Conservation (phyloP, 37 sponge, comb jelly and placozoan genomes). For the Geodia barretti region DNA sequence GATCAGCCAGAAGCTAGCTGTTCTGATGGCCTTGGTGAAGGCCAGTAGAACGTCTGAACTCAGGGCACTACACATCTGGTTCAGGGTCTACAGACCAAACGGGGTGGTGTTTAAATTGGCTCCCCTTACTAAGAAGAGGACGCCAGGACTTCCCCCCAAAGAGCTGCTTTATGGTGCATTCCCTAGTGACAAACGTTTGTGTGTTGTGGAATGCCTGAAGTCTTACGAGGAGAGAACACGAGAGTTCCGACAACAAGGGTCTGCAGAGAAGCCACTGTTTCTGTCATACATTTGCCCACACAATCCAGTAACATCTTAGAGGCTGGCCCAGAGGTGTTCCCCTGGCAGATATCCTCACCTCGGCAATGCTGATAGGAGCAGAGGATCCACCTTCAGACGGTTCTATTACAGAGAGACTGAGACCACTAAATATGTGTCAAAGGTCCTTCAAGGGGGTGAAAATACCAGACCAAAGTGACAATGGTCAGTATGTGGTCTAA, state of each 20-base stretch:
- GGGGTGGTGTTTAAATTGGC: constrained; percentile 48
- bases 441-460: not conserved
- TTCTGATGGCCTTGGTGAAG: constrained; percentile 34
- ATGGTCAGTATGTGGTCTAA: not conserved
- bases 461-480: not conserved
- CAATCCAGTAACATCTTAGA: constrained; percentile 21
- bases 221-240: constrained; percentile 22
- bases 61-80: constrained; percentile 17
- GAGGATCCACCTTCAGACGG: constrained; percentile 21
- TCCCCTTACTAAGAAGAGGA: constrained; percentile 29
- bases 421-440: not conserved
- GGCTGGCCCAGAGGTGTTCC: constrained; percentile 25
- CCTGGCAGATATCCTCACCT: constrained; percentile 12
- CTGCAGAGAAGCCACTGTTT: not conserved
- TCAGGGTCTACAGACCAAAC: constrained; percentile 10
- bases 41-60: constrained; percentile 30
- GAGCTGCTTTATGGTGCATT: constrained; percentile 12
- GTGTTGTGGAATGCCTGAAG: constrained; percentile 29
- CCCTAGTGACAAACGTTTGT: not conserved
- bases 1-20: constrained; percentile 17
- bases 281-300: constrained; percentile 18
- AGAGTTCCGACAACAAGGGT: not conserved
- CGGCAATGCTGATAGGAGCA: constrained; percentile 17
- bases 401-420: constrained; percentile 15
- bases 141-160: not conserved